phyloP scores from a whole-genome alignment of 2,797 vertebrate genomes.

The Clamator glandarius region DNA sequence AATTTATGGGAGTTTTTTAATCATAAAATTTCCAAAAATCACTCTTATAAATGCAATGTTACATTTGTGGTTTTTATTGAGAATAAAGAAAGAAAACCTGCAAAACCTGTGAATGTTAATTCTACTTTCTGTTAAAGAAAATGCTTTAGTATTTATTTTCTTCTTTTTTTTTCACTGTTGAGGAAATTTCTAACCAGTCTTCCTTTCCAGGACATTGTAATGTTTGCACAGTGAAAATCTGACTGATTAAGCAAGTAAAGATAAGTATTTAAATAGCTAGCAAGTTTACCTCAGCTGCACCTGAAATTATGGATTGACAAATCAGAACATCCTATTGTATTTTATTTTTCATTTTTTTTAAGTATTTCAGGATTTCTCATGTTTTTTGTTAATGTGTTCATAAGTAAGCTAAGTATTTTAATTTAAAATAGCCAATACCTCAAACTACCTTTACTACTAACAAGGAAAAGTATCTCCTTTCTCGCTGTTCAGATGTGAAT shows the following conservation, averaged over 20 bases:
- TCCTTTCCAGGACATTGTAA: not conserved
- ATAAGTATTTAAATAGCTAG: not conserved
- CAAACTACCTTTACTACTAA: not conserved
- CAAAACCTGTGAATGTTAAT: not conserved
- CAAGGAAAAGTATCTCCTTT: not conserved
- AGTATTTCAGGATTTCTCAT: not conserved
- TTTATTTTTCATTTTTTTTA: not conserved
- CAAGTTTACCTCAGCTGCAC: not conserved
- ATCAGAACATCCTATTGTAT: not conserved
- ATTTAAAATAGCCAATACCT: not conserved
- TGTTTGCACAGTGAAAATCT: not conserved
- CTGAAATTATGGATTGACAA: not conserved
- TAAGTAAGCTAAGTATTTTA: not conserved
- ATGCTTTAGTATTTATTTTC: not conserved
- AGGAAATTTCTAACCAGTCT: not conserved
- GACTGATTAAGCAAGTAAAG: not conserved
- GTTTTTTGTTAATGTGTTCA: not conserved
- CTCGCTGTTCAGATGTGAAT: not conserved
- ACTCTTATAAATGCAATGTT: not conserved
- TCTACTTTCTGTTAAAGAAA: not conserved
- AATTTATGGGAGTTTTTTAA: not conserved
- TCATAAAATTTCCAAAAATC: not conserved
- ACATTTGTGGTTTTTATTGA: not conserved
- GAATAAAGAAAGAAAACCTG: not conserved
- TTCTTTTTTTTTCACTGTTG: not conserved